Evolutionary conservation across 2,113 vertebrate species (phyloP).

Genomic region (Scalopus aquaticus): DNA sequence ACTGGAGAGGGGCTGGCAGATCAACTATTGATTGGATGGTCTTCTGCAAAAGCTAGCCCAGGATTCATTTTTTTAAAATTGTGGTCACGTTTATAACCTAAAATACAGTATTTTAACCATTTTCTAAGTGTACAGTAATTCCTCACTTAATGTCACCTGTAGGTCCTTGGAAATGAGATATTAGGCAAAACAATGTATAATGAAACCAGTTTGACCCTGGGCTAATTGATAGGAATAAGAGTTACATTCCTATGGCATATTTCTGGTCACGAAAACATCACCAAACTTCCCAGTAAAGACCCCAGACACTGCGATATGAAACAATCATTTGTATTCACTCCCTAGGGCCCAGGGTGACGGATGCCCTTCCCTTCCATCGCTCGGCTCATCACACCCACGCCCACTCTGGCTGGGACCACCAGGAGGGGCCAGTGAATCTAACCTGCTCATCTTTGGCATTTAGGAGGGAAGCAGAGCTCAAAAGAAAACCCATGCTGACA

Average conservation of each 20-base stretch:
- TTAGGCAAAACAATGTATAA: neutral
- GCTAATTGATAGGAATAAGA: too few relatives aligned
- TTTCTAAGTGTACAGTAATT: neutral
- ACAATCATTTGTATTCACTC: neutral
- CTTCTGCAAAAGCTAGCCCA: constrained; percentile 19
- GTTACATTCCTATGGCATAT: too few relatives aligned
- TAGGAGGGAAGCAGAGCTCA: neutral
- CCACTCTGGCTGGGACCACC: neutral
- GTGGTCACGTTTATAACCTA: neutral
- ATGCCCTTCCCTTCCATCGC: neutral
- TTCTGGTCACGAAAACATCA: neutral
- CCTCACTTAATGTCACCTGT: neutral
- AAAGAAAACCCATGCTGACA: too few relatives aligned
- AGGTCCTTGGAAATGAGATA: neutral
- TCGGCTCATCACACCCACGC: neutral
- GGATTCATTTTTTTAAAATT: neutral
- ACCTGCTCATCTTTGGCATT: neutral
- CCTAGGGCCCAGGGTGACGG: neutral
- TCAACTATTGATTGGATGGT: constrained; percentile 9
- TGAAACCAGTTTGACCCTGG: neutral
- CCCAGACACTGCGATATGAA: neutral
- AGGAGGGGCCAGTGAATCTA: neutral
- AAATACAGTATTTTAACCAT: neutral
- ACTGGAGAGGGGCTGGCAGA: neutral
- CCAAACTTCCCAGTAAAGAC: neutral